These are phyloP conservation scores for Conchocele bisecta DNA, from an alignment of 2,888 invertebrate species.

Conservation along the genomic window DNA sequence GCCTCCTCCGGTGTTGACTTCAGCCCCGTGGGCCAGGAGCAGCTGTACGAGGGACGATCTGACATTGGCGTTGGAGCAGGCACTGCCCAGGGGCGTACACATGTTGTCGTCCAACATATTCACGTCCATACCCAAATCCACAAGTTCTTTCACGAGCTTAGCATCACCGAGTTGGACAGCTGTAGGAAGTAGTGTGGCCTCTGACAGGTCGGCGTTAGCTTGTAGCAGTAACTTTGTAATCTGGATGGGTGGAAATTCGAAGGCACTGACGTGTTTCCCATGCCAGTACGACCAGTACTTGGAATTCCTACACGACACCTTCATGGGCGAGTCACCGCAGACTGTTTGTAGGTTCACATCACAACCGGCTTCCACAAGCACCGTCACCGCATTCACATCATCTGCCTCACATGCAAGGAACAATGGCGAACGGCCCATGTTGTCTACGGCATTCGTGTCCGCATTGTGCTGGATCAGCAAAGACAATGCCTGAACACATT, in stretches of 20 bases:
- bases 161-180: constrained; percentile 73
- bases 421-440: constrained; percentile 71
- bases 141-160: constrained; percentile 68
- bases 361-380: constrained; percentile 66
- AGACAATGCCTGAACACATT: constrained; percentile 63
- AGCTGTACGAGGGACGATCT: constrained; percentile 67
- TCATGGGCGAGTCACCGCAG: constrained; percentile 72
- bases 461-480: constrained; percentile 63
- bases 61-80: constrained; percentile 71
- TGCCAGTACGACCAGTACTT: constrained; percentile 78
- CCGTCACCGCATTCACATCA: constrained; percentile 67
- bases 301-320: constrained; percentile 73
- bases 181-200: constrained; percentile 75
- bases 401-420: constrained; percentile 72
- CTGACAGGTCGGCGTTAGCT: constrained; percentile 68
- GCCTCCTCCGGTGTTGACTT: constrained; percentile 75
- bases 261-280: constrained; percentile 53
- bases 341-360: constrained; percentile 71
- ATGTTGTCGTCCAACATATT: constrained; percentile 77
- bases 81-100: constrained; percentile 75
- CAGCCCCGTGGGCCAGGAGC: constrained; percentile 73
- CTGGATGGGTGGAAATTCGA: constrained; percentile 71
- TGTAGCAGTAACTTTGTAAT: constrained; percentile 73
- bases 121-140: constrained; percentile 76
- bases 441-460: constrained; percentile 67